These are phyloP conservation scores for Melipona bicolor DNA, from an alignment of 2,888 invertebrate species.

Conservation along the genomic window DNA sequence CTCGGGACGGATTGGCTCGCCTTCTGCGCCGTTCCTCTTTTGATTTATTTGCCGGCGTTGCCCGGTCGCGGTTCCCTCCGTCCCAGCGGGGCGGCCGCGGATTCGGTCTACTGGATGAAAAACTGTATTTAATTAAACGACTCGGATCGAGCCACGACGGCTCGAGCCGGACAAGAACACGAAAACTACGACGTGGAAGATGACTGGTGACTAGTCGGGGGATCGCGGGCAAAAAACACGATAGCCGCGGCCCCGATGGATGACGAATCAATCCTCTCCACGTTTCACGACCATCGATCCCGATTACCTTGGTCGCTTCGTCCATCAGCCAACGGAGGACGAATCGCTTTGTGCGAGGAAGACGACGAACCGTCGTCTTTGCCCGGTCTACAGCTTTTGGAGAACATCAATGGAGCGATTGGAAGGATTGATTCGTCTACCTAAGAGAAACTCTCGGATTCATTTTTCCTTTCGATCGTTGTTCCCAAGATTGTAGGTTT, in stretches of 20 bases:
- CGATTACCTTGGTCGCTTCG: constrained; percentile 10
- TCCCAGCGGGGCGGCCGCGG: constrained; percentile 61
- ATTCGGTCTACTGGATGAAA: constrained; percentile 72
- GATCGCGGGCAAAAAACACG: constrained; percentile 78
- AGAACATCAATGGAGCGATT: background rate
- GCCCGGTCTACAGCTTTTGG: background rate
- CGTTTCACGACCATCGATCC: constrained; percentile 42
- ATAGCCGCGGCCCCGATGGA: constrained; percentile 65
- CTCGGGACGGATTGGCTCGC: constrained; percentile 64
- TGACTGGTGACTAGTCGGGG: constrained; percentile 73
- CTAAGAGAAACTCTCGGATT: background rate
- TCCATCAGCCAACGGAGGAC: background rate
- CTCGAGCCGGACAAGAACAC: constrained; percentile 45
- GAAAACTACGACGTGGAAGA: constrained; percentile 68
- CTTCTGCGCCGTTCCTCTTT: constrained; percentile 47
- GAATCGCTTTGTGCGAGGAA: background rate
- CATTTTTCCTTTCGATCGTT: background rate
- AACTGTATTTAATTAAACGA: constrained; percentile 81
- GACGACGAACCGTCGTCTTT: background rate
- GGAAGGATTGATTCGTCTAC: background rate
- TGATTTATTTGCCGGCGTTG: constrained; percentile 66
- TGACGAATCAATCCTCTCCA: constrained; percentile 73
- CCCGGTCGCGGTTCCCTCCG: constrained; percentile 47
- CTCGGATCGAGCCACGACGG: constrained; percentile 51
- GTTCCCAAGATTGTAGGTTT: background rate